phyloP scores from a whole-genome alignment of 2,797 vertebrate genomes.

The Epinephelus coioides region DNA sequence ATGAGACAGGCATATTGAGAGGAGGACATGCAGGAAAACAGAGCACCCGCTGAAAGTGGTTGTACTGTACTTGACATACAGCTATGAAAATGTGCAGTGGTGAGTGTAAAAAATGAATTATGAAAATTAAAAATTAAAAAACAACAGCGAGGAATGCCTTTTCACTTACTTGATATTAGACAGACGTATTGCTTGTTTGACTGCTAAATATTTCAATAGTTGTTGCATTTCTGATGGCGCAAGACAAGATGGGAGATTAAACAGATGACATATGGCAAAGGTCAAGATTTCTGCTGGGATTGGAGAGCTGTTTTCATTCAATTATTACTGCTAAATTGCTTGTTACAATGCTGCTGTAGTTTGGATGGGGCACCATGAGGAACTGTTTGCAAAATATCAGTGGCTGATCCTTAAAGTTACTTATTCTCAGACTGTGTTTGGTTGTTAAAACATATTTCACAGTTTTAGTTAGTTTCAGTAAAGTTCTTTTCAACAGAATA shows the following conservation, averaged over 20 bases:
- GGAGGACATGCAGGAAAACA: conserved; percentile 22
- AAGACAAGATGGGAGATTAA: conserved; percentile 40
- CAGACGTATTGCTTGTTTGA: conserved; percentile 36
- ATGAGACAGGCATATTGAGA: conserved; percentile 45
- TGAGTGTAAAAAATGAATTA: conserved; percentile 28
- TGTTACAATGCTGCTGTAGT: neutral
- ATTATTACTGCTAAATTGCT: conserved; percentile 15
- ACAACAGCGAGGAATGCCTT: neutral
- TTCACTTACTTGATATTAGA: conserved; percentile 43
- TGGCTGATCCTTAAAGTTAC: too few relatives aligned
- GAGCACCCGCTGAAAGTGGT: conserved; percentile 16
- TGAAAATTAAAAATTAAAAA: conserved; percentile 34
- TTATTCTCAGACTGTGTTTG: neutral
- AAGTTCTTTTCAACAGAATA: too few relatives aligned
- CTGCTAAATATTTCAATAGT: conserved; percentile 64
- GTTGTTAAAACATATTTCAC: neutral
- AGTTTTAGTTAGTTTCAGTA: neutral
- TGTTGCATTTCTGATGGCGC: conserved; percentile 46
- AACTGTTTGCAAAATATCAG: neutral
- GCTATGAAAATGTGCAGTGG: conserved; percentile 8
- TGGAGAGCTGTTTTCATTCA: conserved; percentile 8
- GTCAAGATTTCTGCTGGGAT: conserved; percentile 41
- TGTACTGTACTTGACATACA: conserved; percentile 39
- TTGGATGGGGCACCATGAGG: neutral
- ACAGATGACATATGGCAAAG: conserved; percentile 55